Evolutionary conservation across 2,888 invertebrate species (phyloP).

Genomic region (Vandiemenella viatica): DNA sequence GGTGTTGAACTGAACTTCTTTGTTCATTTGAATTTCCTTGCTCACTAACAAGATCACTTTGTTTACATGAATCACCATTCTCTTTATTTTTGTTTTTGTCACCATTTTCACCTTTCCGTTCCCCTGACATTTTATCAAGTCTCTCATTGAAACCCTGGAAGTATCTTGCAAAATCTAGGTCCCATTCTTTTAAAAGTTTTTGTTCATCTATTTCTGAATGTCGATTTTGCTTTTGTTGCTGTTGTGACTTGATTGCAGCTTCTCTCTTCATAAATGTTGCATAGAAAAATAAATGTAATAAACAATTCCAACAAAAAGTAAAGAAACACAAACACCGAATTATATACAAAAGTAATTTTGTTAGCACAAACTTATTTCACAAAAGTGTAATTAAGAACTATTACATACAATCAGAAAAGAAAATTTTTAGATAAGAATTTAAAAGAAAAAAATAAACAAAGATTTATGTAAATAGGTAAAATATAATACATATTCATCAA

Average conservation of each 20-base stretch:
- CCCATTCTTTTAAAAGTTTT: constrained; percentile 69
- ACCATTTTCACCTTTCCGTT: constrained; percentile 18
- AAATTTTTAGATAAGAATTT: no score
- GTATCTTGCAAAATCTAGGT: constrained; percentile 74
- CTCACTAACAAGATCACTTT: background rate
- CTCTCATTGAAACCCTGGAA: constrained; percentile 41
- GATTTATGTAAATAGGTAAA: no score
- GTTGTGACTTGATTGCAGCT: constrained; percentile 19
- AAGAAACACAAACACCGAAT: no score
- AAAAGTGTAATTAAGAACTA: background rate
- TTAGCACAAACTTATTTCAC: background rate
- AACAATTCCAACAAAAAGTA: background rate
- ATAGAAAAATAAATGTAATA: background rate
- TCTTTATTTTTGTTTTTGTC: constrained; percentile 5
- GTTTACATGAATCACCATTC: constrained; percentile 1
- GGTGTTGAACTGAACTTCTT: constrained; percentile 31
- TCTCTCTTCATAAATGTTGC: constrained; percentile 6
- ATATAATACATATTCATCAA: no score
- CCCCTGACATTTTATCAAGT: constrained; percentile 32
- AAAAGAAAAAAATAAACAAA: no score
- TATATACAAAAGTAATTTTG: no score
- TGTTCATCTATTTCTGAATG: constrained; percentile 56
- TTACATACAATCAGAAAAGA: background rate
- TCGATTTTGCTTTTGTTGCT: constrained; percentile 30
- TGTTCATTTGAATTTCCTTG: background rate